phyloP scores from a whole-genome alignment of 2,113 vertebrate species.

The Atlantisia rogersi region DNA sequence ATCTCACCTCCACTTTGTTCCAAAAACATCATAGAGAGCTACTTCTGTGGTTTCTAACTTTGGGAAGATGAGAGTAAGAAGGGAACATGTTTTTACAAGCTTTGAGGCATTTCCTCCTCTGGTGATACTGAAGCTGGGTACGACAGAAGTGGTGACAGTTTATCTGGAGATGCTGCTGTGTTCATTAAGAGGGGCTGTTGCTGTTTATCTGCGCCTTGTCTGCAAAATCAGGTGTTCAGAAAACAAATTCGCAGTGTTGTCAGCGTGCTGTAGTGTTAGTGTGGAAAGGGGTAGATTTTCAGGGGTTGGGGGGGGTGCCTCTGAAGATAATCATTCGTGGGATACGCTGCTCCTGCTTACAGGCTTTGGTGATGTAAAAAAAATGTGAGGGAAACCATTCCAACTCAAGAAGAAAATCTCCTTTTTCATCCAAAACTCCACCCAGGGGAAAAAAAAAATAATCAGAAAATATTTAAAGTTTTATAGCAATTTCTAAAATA shows the following conservation, averaged over 20 bases:
- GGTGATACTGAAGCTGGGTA: neutral
- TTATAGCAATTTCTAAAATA: neutral
- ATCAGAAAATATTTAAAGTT: neutral
- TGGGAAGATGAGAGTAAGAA: neutral
- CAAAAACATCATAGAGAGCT: neutral
- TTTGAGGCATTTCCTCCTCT: neutral
- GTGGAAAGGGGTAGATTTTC: neutral
- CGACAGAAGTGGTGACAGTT: conserved; percentile 76
- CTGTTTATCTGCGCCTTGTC: conserved; percentile 75
- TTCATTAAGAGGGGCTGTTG: conserved; percentile 70
- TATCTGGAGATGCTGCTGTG: conserved; percentile 71
- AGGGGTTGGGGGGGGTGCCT: neutral
- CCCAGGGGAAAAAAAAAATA: neutral
- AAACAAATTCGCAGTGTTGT: conserved; percentile 41
- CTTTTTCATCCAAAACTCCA: neutral
- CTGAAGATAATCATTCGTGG: neutral
- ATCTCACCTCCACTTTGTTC: neutral
- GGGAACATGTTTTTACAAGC: neutral
- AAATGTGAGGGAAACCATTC: neutral
- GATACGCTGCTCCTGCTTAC: neutral
- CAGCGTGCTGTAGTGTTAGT: conserved; percentile 42
- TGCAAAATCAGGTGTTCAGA: conserved; percentile 58
- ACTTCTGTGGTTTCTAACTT: neutral
- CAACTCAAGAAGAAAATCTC: neutral
- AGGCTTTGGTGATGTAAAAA: neutral